Conservation (phyloP, 2,888 invertebrate species). For the Parasteatoda lunata region DNA sequence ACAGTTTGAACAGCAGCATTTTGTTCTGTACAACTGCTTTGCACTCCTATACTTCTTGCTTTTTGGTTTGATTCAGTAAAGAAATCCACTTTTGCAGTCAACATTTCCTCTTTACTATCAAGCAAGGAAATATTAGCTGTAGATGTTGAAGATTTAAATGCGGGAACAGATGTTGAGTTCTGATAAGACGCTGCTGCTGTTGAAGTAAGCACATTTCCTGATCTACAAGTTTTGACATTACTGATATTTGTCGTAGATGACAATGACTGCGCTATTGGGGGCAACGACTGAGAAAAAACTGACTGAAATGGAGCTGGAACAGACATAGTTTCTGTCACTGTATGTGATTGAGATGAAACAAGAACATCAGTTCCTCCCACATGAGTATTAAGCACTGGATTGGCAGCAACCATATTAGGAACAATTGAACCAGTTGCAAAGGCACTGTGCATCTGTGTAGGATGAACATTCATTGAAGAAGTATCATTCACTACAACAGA, state of each 20-base stretch:
- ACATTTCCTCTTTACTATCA: conserved; percentile 35
- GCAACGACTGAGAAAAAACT: conserved; percentile 48
- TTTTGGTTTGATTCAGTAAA: conserved; percentile 49
- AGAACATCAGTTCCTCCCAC: conserved; percentile 64
- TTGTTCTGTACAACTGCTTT: conserved; percentile 62
- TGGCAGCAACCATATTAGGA: conserved; percentile 68
- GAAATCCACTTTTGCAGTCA: conserved; percentile 18
- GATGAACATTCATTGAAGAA: conserved; percentile 65
- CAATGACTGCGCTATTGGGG: conserved; percentile 63
- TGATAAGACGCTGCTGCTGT: conserved; percentile 24
- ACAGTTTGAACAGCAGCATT: conserved; percentile 66
- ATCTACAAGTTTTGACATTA: conserved; percentile 39
- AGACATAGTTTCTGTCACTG: conserved; percentile 30
- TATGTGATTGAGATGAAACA: conserved; percentile 54
- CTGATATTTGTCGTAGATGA: conserved; percentile 51
- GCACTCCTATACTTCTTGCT: conserved; percentile 67
- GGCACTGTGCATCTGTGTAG: conserved; percentile 69
- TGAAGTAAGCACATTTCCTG: conserved; percentile 20
- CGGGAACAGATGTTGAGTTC: conserved; percentile 1
- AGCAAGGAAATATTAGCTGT: not conserved
- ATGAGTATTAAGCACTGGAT: conserved; percentile 64
- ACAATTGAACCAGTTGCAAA: conserved; percentile 69
- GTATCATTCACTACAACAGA: conserved; percentile 67
- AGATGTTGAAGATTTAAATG: conserved; percentile 29
- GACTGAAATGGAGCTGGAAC: conserved; percentile 44